Evolutionary conservation across 2,797 vertebrate species (phyloP).

Genomic region (Helicolenus hilgendorfi): DNA sequence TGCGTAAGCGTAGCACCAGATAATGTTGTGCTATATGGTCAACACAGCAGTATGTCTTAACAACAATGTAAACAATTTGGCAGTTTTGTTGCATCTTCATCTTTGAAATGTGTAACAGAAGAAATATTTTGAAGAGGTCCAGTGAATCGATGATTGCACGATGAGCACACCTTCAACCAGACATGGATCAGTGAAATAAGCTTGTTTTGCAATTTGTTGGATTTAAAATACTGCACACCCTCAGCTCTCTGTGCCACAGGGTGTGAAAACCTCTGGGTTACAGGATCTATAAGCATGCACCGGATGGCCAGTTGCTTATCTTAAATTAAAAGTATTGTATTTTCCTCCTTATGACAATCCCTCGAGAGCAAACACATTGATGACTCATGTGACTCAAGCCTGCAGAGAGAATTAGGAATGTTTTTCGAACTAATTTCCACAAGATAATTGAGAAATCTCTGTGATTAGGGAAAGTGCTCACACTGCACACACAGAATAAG

Average conservation of each 20-base stretch:
- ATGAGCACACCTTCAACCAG: background rate
- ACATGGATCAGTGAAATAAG: background rate
- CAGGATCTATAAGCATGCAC: background rate
- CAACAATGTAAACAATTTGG: background rate
- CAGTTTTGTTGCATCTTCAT: background rate
- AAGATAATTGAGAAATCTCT: slow-evolving; percentile 26
- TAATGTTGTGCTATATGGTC: background rate
- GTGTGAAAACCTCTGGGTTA: background rate
- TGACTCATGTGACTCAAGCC: background rate
- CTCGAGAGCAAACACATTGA: background rate
- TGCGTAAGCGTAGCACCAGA: background rate
- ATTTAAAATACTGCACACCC: slow-evolving; percentile 17
- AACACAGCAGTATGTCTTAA: background rate
- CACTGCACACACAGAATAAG: background rate
- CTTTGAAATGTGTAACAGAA: background rate
- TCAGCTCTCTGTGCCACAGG: background rate
- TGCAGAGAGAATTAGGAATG: background rate
- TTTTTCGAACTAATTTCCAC: background rate
- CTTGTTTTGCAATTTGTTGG: slow-evolving; percentile 8
- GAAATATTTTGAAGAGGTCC: background rate
- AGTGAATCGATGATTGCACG: background rate
- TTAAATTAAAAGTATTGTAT: slow-evolving; percentile 10
- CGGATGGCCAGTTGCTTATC: background rate
- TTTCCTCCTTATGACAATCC: slow-evolving; percentile 2
- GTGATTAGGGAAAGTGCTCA: slow-evolving; percentile 1